Percentiles rank a stretch among this genome's conserved stretches.
These are phyloP conservation scores for Eucidaris tribuloides DNA, from an alignment of 35 echinoderm and acorn worm species.

Conservation along the genomic window DNA sequence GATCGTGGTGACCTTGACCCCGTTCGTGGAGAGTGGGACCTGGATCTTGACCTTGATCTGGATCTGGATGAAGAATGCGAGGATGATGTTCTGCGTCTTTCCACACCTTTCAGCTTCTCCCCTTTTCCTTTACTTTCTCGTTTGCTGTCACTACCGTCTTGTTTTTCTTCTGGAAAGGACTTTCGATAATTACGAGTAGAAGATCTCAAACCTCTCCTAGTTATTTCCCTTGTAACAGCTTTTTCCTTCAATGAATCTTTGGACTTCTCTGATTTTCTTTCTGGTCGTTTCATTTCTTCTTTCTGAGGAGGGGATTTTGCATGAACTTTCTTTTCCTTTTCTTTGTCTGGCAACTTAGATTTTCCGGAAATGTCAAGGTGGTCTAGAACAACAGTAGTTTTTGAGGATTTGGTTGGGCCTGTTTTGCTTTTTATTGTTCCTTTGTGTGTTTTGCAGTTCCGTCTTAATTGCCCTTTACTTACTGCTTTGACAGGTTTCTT, in stretches of 20 bases:
- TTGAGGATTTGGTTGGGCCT: background rate
- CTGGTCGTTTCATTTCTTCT: background rate
- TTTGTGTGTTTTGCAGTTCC: too few relatives aligned
- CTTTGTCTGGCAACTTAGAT: too few relatives aligned
- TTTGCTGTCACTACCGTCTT: background rate
- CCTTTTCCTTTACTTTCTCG: constrained; percentile 37
- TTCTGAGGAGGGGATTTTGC: background rate
- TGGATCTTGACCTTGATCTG: constrained; percentile 21
- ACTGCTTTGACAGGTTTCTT: too few relatives aligned
- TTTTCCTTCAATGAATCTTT: constrained; percentile 19
- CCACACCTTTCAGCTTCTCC: background rate
- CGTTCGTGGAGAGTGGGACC: constrained; percentile 35
- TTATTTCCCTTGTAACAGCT: constrained; percentile 1
- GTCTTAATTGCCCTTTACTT: too few relatives aligned
- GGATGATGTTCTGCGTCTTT: background rate
- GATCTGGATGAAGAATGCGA: constrained; percentile 18
- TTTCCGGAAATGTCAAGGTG: constrained; percentile 5
- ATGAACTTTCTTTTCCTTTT: constrained; percentile 9
- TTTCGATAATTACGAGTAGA: constrained; percentile 25
- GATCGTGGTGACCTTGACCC: constrained; percentile 60
- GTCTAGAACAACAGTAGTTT: background rate
- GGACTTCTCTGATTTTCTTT: background rate
- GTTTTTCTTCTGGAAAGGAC: background rate
- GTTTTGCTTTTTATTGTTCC: background rate
- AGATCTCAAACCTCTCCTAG: constrained; percentile 2